Evolutionary conservation across 2,113 vertebrate genomes (phyloP).

Genomic region (Sebastes schlegelii): DNA sequence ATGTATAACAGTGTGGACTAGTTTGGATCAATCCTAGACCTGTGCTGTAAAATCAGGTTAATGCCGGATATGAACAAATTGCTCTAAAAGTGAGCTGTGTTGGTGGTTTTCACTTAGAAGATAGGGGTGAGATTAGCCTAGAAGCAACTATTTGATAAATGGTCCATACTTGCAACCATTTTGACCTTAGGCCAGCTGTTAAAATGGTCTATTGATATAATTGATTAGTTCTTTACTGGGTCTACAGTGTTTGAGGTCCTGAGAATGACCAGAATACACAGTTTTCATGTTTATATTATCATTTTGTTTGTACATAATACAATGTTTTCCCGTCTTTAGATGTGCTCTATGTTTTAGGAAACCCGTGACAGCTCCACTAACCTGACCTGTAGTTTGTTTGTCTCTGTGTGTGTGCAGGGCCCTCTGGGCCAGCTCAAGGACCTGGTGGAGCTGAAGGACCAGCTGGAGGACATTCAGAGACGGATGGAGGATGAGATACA

Average conservation of each 20-base stretch:
- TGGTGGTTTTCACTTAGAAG: neutral
- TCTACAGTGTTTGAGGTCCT: neutral
- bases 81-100: neutral
- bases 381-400: neutral
- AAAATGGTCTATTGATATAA: neutral
- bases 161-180: neutral
- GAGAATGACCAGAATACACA: neutral
- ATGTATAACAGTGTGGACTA: neutral
- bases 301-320: neutral
- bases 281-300: neutral
- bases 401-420: conserved; percentile 73
- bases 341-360: neutral
- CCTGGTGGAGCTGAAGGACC: conserved; percentile 91
- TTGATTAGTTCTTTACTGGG: neutral
- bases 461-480: conserved; percentile 90
- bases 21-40: neutral
- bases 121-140: too few relatives aligned
- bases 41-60: neutral
- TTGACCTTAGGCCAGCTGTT: neutral
- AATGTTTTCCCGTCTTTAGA: neutral
- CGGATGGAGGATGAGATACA: conserved; percentile 91
- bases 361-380: neutral
- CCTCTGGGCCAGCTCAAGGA: conserved; percentile 90
- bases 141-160: neutral
- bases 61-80: neutral